Base-by-base conservation (phyloP, 2,113 vertebrate species). In the Tetrao urogallus region DNA sequence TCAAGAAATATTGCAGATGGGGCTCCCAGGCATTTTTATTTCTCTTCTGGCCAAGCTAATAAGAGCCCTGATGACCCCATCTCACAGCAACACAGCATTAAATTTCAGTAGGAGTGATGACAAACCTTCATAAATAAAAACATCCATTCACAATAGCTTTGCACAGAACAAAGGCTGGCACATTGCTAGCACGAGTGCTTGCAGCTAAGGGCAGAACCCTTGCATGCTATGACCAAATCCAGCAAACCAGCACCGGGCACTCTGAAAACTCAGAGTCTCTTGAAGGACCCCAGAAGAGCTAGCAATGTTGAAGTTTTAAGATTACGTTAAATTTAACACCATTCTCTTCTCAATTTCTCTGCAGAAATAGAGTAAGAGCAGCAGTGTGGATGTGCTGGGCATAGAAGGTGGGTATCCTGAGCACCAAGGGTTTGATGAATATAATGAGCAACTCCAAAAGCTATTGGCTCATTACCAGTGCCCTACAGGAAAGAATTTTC, bases 81-180 rank as follows among this genome's bases (percentile, higher is more conserved):
- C 76, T 88, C 91, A 21, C 72, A 67, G 87, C 82, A 93, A 54
- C 22, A 50, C 66, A 42, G 47, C 13, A 0, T 86, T 94, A 88
- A 89, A 83, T 71, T 76, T 93, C 94, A 71, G 64, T 5, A 88
- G 75, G 21, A 91, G 74, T 3, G 47, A 85, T 80, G 82, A 93
- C 89, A 89, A 82, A 81, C 73, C 66, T 76, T 86, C 89, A 91
- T 85, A 93, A 96, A 96, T 88, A 93, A 95, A 95, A 92, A 64
- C 78, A 92, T 30, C 61, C 57, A 56, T 77, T 72, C 89, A 54
- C 67, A 88, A 56, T 2, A 77, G 71, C 50, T 80, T 71, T 48
- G 67, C 57, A 36, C 40, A 9, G 47, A 60, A 42, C 28, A 74
- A 75, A 64, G 50, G 32, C 74, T 17, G 48, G 67, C 69, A 43